A percentile compares a stretch with the other conserved stretches of the same genome.
Conservation (phyloP, 2,113 vertebrate species). For the Felis chaus region DNA sequence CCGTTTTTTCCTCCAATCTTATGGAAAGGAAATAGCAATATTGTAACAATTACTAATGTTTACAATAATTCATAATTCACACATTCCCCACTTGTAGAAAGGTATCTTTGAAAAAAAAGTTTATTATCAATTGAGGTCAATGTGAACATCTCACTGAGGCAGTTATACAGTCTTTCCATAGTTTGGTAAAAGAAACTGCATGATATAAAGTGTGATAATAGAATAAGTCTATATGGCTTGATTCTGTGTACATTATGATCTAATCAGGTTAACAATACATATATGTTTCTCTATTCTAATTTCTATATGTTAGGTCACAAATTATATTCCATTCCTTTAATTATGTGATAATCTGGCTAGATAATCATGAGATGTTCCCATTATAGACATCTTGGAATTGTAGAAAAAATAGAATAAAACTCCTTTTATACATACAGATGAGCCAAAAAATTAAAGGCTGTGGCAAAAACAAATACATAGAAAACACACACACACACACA, state of each 20-base stretch:
- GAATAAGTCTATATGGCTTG: background rate
- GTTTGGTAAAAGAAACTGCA: background rate
- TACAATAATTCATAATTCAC: background rate
- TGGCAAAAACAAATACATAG: background rate
- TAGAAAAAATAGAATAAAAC: background rate
- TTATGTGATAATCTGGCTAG: background rate
- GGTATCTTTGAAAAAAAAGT: background rate
- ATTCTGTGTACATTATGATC: background rate
- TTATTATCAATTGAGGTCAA: background rate
- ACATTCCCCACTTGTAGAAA: background rate
- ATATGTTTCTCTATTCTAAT: background rate
- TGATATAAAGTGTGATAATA: background rate
- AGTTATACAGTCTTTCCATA: background rate
- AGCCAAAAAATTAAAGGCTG: background rate
- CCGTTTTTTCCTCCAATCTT: background rate
- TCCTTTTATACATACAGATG: background rate
- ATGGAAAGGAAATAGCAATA: background rate
- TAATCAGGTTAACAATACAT: background rate
- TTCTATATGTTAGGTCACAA: background rate
- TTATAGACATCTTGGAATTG: background rate
- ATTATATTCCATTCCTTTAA: background rate
- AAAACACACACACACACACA: background rate
- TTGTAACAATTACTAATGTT: background rate
- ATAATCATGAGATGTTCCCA: background rate
- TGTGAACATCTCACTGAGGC: background rate